Conservation (phyloP, 1,140 invertebrate species). For the Tetramorium simillimum region DNA sequence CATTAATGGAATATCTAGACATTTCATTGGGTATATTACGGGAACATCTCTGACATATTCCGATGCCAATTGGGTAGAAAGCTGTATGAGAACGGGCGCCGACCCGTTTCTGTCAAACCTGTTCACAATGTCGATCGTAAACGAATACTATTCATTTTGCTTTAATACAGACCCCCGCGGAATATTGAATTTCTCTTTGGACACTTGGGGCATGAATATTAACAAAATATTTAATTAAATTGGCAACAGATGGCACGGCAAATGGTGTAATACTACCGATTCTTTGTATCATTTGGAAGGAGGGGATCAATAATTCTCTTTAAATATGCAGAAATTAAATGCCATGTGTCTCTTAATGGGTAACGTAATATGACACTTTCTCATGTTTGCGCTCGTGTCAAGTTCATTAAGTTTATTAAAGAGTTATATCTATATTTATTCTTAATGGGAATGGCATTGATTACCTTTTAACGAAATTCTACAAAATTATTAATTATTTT, state of each 20-base stretch:
- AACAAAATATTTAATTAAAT: slow-evolving; percentile 53
- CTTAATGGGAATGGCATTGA: too few species aligned
- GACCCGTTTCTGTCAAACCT: slow-evolving; percentile 36
- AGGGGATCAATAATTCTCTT: not conserved
- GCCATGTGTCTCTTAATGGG: not conserved
- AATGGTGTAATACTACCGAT: not conserved
- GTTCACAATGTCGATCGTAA: slow-evolving; percentile 52
- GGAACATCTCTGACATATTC: too few species aligned
- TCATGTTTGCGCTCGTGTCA: not conserved
- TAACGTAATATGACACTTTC: not conserved
- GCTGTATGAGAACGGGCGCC: not conserved
- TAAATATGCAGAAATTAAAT: slow-evolving; percentile 15
- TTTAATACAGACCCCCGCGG: slow-evolving; percentile 21
- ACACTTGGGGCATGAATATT: slow-evolving; percentile 28
- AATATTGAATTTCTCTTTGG: slow-evolving; percentile 29
- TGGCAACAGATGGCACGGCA: slow-evolving; percentile 14
- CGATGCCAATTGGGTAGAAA: not conserved
- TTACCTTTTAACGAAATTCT: too few species aligned
- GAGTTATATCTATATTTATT: not conserved
- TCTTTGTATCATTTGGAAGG: slow-evolving; percentile 15
- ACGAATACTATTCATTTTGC: slow-evolving; percentile 48
- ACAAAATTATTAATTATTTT: too few species aligned
- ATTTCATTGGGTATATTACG: too few species aligned
- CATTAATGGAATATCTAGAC: too few species aligned
- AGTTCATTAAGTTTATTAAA: not conserved